Evolutionary conservation across 2,888 invertebrate genomes (phyloP).

Genomic region (Acleris emargana): DNA sequence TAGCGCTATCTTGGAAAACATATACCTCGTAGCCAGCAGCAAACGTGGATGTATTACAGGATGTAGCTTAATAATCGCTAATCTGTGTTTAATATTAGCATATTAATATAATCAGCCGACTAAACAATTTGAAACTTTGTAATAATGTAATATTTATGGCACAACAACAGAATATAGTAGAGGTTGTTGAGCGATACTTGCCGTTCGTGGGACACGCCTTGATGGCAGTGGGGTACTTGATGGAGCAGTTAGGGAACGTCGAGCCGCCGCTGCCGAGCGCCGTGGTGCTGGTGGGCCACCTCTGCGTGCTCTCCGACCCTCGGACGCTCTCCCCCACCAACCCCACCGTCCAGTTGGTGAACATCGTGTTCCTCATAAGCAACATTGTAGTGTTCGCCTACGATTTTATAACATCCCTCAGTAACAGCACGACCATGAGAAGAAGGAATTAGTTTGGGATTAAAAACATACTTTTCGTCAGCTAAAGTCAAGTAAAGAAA

Average conservation of each 20-base stretch:
- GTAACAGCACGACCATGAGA: conserved; percentile 33
- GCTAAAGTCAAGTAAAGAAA: conserved; percentile 10
- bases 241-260: conserved; percentile 60
- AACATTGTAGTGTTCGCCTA: conserved; percentile 64
- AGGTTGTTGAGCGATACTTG: conserved; percentile 50
- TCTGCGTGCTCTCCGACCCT: conserved; percentile 62
- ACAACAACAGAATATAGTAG: conserved; percentile 43
- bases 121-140: background rate
- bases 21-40: conserved; percentile 40
- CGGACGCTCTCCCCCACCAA: conserved; percentile 51
- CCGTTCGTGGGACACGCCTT: conserved; percentile 65
- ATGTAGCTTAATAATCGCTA: conserved; percentile 49
- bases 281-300: conserved; percentile 65
- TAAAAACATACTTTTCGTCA: background rate
- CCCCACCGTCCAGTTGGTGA: conserved; percentile 56
- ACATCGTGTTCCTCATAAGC: conserved; percentile 60
- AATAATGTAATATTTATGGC: conserved; percentile 28
- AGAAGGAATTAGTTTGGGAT: conserved; percentile 17
- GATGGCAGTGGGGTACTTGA: conserved; percentile 69
- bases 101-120: conserved; percentile 49
- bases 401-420: conserved; percentile 46
- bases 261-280: conserved; percentile 67
- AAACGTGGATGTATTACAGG: conserved; percentile 43
- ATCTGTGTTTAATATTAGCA: conserved; percentile 51
- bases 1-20: conserved; percentile 43